These are phyloP conservation scores for Misgurnus mizolepis DNA, from an alignment of 2,113 vertebrate species.

Conservation along the genomic window DNA sequence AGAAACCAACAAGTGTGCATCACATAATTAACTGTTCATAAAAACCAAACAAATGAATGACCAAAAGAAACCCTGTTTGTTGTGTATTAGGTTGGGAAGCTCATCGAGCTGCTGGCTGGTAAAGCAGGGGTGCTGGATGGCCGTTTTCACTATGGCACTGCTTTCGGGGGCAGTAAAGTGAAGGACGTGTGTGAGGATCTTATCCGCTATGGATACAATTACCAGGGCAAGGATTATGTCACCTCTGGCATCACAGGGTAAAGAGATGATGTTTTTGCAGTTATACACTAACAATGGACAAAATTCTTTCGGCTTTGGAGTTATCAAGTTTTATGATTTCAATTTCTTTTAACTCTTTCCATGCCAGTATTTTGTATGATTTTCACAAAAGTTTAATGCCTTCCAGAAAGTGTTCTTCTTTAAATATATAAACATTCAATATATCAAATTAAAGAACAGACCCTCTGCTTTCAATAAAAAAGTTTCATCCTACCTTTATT, in stretches of 20 bases:
- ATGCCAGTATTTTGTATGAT: too few species aligned
- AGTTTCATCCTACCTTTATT: too few species aligned
- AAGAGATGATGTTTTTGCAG: constrained; percentile 40
- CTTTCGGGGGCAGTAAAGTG: constrained; percentile 97
- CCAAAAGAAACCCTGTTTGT: not conserved
- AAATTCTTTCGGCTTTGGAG: too few species aligned
- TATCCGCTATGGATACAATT: constrained; percentile 95
- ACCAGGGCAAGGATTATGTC: constrained; percentile 96
- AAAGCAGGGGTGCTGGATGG: constrained; percentile 94
- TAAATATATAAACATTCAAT: too few species aligned
- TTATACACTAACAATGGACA: not conserved
- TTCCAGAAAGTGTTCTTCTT: too few species aligned
- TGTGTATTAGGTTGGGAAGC: constrained; percentile 86
- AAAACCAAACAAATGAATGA: not conserved
- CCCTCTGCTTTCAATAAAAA: too few species aligned
- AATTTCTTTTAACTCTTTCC: too few species aligned
- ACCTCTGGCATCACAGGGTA: constrained; percentile 99
- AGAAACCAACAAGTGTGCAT: not conserved
- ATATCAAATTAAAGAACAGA: too few species aligned
- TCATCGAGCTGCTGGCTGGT: constrained; percentile 94
- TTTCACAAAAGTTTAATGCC: too few species aligned
- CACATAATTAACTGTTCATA: not conserved
- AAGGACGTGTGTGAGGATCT: constrained; percentile 98
- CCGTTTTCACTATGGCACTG: constrained; percentile 95
- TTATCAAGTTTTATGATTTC: too few species aligned